Conservation (phyloP, 2,888 invertebrate species). For the Pristionchus arcanus region DNA sequence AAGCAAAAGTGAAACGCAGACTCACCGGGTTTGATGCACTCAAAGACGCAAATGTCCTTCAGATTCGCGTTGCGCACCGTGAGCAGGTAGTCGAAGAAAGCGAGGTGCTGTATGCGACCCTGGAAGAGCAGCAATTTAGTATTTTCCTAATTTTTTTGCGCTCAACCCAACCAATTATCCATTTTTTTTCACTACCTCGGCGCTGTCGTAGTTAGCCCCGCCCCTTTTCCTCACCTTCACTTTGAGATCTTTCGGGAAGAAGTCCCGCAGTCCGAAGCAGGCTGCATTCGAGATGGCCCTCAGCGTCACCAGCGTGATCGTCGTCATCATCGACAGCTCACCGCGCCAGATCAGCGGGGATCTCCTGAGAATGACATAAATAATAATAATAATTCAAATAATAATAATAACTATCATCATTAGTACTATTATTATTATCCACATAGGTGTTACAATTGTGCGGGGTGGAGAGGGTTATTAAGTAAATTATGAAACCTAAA, state of each 20-base stretch:
- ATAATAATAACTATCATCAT: no score
- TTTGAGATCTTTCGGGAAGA: slow-evolving; percentile 56
- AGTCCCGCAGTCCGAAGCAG: slow-evolving; percentile 57
- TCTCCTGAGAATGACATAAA: slow-evolving; percentile 20
- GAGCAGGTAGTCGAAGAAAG: slow-evolving; percentile 59
- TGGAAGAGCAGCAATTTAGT: slow-evolving; percentile 32
- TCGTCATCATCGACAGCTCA: slow-evolving; percentile 54
- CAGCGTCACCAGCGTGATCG: slow-evolving; percentile 34
- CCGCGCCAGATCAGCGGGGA: slow-evolving; percentile 59
- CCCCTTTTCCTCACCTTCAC: slow-evolving; percentile 34
- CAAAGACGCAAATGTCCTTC: slow-evolving; percentile 57
- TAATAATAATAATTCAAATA: no score
- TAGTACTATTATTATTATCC: no score
- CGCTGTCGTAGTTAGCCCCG: no score
- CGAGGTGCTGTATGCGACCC: slow-evolving; percentile 58
- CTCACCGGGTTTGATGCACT: slow-evolving; percentile 52
- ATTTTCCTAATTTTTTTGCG: no score
- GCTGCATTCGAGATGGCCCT: slow-evolving; percentile 57
- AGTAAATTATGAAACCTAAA: background rate
- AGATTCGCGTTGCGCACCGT: slow-evolving; percentile 47
- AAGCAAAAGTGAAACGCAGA: background rate
- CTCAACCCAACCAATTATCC: no score
- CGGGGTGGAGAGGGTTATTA: no score
- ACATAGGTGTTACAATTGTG: no score
- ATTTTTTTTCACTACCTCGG: no score